Evolutionary conservation across 30 jellyfish, hydroid and myxozoan genomes (phyloP).

Genomic region (Nemopilema nomurai): DNA sequence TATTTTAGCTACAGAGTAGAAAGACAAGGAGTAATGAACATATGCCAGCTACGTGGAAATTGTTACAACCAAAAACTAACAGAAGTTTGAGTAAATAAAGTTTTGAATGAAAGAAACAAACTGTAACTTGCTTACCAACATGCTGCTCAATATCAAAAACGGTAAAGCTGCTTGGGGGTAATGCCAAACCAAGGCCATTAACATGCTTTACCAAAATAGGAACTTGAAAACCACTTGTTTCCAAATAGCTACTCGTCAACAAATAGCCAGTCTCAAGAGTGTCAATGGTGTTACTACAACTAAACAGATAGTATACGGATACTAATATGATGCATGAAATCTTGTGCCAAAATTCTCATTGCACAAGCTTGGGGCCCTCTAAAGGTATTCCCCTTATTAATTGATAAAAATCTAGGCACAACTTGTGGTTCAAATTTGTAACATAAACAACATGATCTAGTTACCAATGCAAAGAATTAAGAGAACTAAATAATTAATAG

Average conservation of each 20-base stretch:
- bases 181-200: conserved; percentile 79
- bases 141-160: conserved; percentile 92
- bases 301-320: neutral
- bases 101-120: neutral
- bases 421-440: no score
- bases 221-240: conserved; percentile 69
- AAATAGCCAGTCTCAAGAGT: conserved; percentile 65
- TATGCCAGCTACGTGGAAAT: no score
- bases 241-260: conserved; percentile 51
- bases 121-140: conserved; percentile 71
- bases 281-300: conserved; percentile 43
- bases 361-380: no score
- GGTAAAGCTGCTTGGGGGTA: conserved; percentile 84
- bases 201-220: conserved; percentile 79
- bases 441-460: no score
- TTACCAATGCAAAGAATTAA: no score
- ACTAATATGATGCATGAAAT: no score
- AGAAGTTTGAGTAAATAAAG: neutral
- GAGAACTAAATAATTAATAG: no score
- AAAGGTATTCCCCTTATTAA: no score
- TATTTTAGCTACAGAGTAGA: no score
- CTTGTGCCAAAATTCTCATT: no score
- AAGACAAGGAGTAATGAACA: no score
- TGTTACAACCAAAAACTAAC: neutral
- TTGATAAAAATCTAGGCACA: no score